Evolutionary conservation across 2,888 invertebrate species (phyloP), one percentile per base, ranked within the genome.

Genomic region (Cenopis cana): DNA sequence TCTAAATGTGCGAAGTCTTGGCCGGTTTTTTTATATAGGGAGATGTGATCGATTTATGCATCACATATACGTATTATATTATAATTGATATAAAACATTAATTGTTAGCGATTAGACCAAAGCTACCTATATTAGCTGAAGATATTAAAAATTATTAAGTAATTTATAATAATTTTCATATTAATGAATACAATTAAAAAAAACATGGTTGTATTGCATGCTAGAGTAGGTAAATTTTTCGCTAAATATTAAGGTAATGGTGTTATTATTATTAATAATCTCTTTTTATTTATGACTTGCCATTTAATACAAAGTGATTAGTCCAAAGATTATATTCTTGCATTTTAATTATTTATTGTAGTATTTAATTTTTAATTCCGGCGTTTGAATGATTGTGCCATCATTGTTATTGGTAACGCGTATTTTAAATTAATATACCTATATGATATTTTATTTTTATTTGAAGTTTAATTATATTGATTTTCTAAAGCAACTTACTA

Each of bases 291-390:
- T 67, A 64, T 69, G 66, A 83, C 89, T 90, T 90, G 90, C 90
- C 90, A 89, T 89, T 85, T 74, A 82, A 82, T 75, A 81, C 73
- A 85, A 82, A 85, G 89, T 89, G 86, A 89, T 88, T 80, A 82
- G 79, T 82, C 90, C 90, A 89, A 90, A 90, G 91, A 81, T 79
- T 77, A 79, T 76, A 74, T 68, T 81, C 79, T 78, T 85, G 82
- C 82, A 84, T 87, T 86, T 86, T 83, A 75, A 62, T 73, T 68
- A 71, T 71, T 71, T 67, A 71, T 67, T 71, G 20, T 71, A 60
- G 61, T 29, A 66, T 57, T 49, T 29, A 66, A 60, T 55, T 54
- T 36, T 20, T 71, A 61, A 67, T 66, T 70, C 70, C 65, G 54
- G 71, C 69, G 50, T 74, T 50, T 76, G 76, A 76, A 80, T 75